Evolutionary conservation across 1,140 invertebrate genomes (phyloP).

Genomic region (Drosophila funebris): DNA sequence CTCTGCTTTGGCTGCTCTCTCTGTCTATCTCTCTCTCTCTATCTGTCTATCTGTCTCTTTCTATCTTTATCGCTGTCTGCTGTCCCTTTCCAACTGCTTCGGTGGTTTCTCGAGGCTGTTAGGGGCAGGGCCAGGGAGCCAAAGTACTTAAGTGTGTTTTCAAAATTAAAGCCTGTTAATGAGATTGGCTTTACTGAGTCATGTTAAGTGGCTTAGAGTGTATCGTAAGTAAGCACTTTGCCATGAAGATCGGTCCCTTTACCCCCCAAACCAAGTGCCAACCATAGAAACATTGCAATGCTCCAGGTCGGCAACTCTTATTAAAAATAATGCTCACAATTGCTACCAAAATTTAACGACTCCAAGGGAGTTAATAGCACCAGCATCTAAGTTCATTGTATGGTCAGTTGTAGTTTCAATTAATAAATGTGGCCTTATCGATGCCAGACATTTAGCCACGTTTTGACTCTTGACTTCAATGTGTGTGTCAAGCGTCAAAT

Average conservation of each 20-base stretch:
- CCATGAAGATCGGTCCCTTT: slow-evolving; percentile 33
- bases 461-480: not conserved
- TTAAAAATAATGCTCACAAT: slow-evolving; percentile 71
- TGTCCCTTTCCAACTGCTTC: slow-evolving; percentile 1
- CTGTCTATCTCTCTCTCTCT: slow-evolving; percentile 7
- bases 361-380: not conserved
- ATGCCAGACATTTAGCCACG: slow-evolving; percentile 14
- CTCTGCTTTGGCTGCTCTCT: not conserved
- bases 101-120: not conserved
- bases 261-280: not conserved
- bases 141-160: slow-evolving; percentile 77
- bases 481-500: not conserved
- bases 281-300: not conserved
- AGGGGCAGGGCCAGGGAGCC: slow-evolving; percentile 1
- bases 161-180: slow-evolving; percentile 81
- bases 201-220: slow-evolving; percentile 80
- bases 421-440: slow-evolving; percentile 35
- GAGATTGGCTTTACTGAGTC: slow-evolving; percentile 81
- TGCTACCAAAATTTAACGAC: slow-evolving; percentile 55
- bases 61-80: not conserved
- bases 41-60: not conserved
- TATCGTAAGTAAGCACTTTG: slow-evolving; percentile 77
- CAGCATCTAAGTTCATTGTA: slow-evolving; percentile 2
- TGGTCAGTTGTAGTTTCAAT: slow-evolving; percentile 22
- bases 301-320: slow-evolving; percentile 41